Percentiles rank a stretch among this genome's conserved stretches.
Conservation (phyloP, 1,140 invertebrate species). For the Diprion similis region DNA sequence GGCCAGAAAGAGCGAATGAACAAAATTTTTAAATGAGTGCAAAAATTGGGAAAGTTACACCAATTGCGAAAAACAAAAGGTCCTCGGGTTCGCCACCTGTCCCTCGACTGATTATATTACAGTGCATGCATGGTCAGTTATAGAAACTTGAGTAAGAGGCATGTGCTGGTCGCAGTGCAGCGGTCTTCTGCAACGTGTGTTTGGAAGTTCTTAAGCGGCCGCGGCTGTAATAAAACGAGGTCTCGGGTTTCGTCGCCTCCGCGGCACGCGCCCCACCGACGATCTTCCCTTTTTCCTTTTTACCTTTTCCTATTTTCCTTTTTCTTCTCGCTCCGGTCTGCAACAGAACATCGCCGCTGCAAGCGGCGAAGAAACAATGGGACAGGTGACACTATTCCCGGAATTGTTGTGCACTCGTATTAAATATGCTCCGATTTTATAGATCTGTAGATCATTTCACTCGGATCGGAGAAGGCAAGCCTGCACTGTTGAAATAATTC, state of each 20-base stretch:
- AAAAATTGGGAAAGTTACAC: neutral
- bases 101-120: neutral
- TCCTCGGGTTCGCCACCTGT: neutral
- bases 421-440: no score
- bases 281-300: neutral
- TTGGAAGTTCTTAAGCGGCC: neutral
- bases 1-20: no score
- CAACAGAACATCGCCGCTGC: neutral
- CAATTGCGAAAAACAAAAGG: neutral
- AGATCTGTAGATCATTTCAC: no score
- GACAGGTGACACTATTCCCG: neutral
- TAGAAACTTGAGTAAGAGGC: neutral
- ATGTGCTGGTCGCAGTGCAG: slow-evolving; percentile 1
- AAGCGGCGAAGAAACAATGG: neutral
- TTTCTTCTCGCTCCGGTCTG: neutral
- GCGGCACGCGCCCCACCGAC: neutral
- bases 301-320: neutral
- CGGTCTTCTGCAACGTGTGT: neutral
- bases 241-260: slow-evolving; percentile 6
- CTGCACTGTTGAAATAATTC: no score
- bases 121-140: slow-evolving; percentile 1
- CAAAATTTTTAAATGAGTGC: no score
- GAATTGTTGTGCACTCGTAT: neutral
- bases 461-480: no score
- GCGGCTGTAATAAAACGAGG: neutral